Evolutionary conservation across 2,797 vertebrate species (phyloP), one percentile per base, ranked within the genome.

Genomic region (Margarornis squamiger): DNA sequence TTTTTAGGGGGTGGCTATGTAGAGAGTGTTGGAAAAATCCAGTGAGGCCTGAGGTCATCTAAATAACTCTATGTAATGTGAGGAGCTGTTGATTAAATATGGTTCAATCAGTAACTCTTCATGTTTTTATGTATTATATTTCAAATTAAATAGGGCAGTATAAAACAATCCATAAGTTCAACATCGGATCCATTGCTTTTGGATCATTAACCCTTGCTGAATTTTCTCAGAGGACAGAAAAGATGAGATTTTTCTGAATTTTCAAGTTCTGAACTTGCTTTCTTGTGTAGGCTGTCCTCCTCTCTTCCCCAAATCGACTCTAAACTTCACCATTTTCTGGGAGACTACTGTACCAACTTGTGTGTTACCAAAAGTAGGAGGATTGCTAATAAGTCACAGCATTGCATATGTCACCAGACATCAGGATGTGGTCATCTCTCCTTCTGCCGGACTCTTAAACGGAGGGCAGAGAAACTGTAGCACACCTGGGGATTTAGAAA

Each of bases 21-120:
- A 88, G 54, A 85, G 39, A 38, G 29, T 82, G 27, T 57, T 90
- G 59, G 79, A 66, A 92, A 86, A 92, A 93, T 48, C 59, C 63
- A 75, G 23, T 54, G 91, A 75, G 73, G 43, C 80, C 58, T 68
- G n/a, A 91, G 67, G 95, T 88, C 43, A 9, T 76, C 74, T 75
- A 62, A 92, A 84, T 62, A 84, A 63, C 39, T 88, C 43, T 14
- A 0, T 65, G 83, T 83, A 92, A 95, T 1, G 0, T 83, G 75
- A 93, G 79, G 54, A 93, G 46, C 74, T 94, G 79, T 67, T 86
- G 82, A 68, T 90, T 82, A 92, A 94, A 75, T 45, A 13, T 78
- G 34, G 36, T 91, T 92, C 51, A 78, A 30, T 66, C 46, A 58
- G 22, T 66, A 92, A 39, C 71, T 78, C 83, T 94, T 94, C 78